A percentile compares a stretch with the other conserved stretches of the same genome.
These are phyloP conservation scores for Lysandra bellargus DNA, from an alignment of 2,888 invertebrate species.

Conservation along the genomic window DNA sequence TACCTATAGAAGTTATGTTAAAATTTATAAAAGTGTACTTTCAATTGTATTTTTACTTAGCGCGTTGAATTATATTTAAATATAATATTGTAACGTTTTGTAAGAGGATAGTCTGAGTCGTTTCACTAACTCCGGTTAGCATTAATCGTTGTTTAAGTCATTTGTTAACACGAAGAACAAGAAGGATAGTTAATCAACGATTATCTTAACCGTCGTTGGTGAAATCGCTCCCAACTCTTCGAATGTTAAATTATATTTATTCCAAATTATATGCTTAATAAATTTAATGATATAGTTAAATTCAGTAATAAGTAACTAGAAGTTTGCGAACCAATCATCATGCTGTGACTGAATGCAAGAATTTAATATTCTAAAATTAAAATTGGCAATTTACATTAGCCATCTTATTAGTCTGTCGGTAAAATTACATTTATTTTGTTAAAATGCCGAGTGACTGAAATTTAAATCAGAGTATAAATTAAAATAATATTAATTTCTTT, in stretches of 20 bases:
- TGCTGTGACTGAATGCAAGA: neutral
- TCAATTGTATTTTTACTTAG: constrained; percentile 32
- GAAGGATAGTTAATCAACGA: neutral
- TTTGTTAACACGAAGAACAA: neutral
- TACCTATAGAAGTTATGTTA: constrained; percentile 38
- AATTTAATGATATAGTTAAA: neutral
- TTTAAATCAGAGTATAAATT: neutral
- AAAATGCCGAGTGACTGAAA: neutral
- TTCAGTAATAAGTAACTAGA: neutral
- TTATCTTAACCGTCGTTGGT: neutral
- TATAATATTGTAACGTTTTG: constrained; percentile 13
- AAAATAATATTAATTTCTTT: neutral
- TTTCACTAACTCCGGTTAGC: neutral
- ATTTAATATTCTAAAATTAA: constrained; percentile 4
- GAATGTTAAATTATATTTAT: neutral
- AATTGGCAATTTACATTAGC: neutral
- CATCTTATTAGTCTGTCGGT: neutral
- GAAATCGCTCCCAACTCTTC: neutral
- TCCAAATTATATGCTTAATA: neutral
- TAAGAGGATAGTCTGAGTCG: neutral
- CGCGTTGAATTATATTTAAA: constrained; percentile 18
- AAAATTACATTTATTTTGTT: neutral
- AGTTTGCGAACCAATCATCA: neutral
- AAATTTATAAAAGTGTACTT: constrained; percentile 27
- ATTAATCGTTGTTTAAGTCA: neutral